Base-by-base conservation (phyloP, 2,888 invertebrate genomes). In the Andrena flavipes region DNA sequence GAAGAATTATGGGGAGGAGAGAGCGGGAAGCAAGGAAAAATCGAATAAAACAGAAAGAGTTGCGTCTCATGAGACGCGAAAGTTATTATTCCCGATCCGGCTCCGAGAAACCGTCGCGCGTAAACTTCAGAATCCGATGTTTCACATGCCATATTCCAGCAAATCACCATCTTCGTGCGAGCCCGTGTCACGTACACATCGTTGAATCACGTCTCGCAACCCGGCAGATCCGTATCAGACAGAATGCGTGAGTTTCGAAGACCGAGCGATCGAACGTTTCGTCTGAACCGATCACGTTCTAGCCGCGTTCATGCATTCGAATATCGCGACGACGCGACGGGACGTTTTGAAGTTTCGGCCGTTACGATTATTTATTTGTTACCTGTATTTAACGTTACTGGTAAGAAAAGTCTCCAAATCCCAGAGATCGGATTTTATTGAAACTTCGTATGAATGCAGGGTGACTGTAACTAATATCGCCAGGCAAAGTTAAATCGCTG, bases 51-150 rank as follows among this genome's bases (percentile, higher is more conserved):
- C 5, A 30, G 33, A 51, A 10, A 68, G 60, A 74, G 65, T 20
- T 74, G 64, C 26, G 59, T 35, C 16, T 59, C 86, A 84, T 81
- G 88, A 91, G 92, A 92, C 90, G 91, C 91, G 91, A 92, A 92
- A 92, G 93, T 93, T 93, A 92, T 92, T 93, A 93, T 93, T 93
- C 93, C 85, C 89, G 88, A 86, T 91, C 91, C 89, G 91, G 88
- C 82, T 23, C 84, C 88, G 87, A 75, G 87, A 86, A 42, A 88
- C 87, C 78, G 88, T 84, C 87, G 86, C 86, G 89, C 88, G 91
- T 92, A 92, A 92, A 91, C 89, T 26, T 90, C 90, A 90, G 91
- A 89, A 92, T 92, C 89, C 91, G 92, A 93, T 93, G 91, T 92
- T 92, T 92, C 89, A 87, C 88, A 88, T 89, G 79, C 78, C 77